Conservation (phyloP, 2,888 invertebrate species). For the Timema cristinae region DNA sequence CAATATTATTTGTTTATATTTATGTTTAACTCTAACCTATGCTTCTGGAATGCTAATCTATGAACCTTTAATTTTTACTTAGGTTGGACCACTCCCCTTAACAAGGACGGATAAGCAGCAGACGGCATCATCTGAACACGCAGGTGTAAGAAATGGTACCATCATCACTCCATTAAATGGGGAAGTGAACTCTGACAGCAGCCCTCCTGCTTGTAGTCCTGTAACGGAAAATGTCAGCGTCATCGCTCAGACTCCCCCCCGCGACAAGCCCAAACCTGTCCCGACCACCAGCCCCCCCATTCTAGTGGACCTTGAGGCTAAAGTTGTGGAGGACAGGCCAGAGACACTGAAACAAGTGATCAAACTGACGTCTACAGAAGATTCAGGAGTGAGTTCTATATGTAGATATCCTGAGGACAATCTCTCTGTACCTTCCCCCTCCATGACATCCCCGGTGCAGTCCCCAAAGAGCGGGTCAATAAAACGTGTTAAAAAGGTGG, state of each 20-base stretch:
- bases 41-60: too few relatives aligned
- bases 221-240: conserved; percentile 28
- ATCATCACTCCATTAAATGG: conserved; percentile 41
- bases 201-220: conserved; percentile 42
- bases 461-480: conserved; percentile 27
- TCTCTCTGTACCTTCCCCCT: conserved; percentile 19
- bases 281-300: not conserved
- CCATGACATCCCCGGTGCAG: conserved; percentile 24
- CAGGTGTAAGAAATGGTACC: conserved; percentile 40
- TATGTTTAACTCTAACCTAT: too few relatives aligned
- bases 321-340: not conserved
- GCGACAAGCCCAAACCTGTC: conserved; percentile 12
- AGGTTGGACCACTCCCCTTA: conserved; percentile 42
- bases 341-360: conserved; percentile 12
- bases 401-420: conserved; percentile 16
- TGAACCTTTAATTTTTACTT: conserved; percentile 20
- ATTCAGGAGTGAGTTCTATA: not conserved
- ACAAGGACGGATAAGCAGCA: conserved; percentile 43
- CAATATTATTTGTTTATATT: too few relatives aligned
- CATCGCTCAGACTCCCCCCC: conserved; percentile 26
- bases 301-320: not conserved
- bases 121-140: conserved; percentile 25
- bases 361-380: not conserved
- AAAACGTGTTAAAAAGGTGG: conserved; percentile 38
- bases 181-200: conserved; percentile 44